A percentile compares a stretch with the other conserved stretches of the same genome.
phyloP scores from a whole-genome alignment of 1,140 invertebrate species.

The Drosophila fuyamai region DNA sequence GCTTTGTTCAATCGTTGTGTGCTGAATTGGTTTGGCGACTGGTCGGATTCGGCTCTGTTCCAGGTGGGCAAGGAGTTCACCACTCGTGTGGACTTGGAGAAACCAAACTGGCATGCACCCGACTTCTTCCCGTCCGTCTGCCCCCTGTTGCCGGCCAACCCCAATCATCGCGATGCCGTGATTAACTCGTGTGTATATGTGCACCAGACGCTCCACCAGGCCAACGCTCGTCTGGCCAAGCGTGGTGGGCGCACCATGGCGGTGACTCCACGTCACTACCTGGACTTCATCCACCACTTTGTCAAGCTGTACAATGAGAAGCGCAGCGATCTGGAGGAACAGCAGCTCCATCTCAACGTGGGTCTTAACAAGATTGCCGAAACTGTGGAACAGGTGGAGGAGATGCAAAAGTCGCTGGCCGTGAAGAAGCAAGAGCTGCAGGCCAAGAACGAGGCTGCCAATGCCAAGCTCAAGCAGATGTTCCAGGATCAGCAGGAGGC shows the following conservation, averaged over 20 bases:
- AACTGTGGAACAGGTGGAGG: constrained; percentile 99
- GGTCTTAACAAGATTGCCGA: constrained; percentile 99
- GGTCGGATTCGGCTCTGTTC: constrained; percentile 98
- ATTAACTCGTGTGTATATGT: constrained; percentile 99
- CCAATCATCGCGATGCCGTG: constrained; percentile 96
- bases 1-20: constrained; percentile 99
- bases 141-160: constrained; percentile 90
- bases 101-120: constrained; percentile 92
- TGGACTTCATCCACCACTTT: constrained; percentile 99
- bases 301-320: constrained; percentile 99
- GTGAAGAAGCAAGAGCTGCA: constrained; percentile 98
- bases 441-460: constrained; percentile 99
- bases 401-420: constrained; percentile 99
- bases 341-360: constrained; percentile 99
- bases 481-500: constrained; percentile 99
- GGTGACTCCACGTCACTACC: constrained; percentile 98
- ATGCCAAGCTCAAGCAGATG: constrained; percentile 99
- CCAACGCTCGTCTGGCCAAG: constrained; percentile 95
- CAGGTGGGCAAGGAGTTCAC: constrained; percentile 95
- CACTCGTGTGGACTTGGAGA: constrained; percentile 92
- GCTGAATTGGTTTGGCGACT: constrained; percentile 99
- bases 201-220: constrained; percentile 98
- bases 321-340: constrained; percentile 98
- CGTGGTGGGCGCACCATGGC: constrained; percentile 97
- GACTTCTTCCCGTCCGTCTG: constrained; percentile 95